These are phyloP conservation scores for Tubulanus polymorphus DNA, from an alignment of 2,888 invertebrate genomes.

Conservation along the genomic window DNA sequence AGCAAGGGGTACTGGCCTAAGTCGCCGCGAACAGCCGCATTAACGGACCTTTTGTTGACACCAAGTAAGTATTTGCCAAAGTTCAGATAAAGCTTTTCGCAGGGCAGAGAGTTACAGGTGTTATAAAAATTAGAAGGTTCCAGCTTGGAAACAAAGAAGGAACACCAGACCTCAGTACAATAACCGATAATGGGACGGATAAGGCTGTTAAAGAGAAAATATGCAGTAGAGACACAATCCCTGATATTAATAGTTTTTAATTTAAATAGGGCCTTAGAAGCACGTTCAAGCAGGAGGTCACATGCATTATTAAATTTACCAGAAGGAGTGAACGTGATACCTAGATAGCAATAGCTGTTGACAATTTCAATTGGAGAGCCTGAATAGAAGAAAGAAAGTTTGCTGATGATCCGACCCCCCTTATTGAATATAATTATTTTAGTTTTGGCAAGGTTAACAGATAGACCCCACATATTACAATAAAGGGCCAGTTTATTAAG, in stretches of 20 bases:
- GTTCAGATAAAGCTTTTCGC: background rate
- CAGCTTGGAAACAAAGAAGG: background rate
- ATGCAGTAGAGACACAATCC: too few relatives aligned
- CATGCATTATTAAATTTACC: background rate
- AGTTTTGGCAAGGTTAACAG: background rate
- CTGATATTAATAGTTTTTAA: background rate
- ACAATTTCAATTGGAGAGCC: background rate
- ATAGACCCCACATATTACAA: background rate
- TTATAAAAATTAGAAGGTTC: background rate
- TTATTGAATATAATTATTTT: background rate
- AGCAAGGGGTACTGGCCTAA: background rate
- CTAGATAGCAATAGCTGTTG: background rate
- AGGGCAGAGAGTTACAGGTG: too few relatives aligned
- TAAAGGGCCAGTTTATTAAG: background rate
- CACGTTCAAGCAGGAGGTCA: background rate
- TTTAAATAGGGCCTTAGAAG: slow-evolving; percentile 54
- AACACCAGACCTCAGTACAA: background rate
- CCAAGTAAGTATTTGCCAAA: background rate
- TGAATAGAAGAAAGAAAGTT: background rate
- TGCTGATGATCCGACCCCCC: background rate
- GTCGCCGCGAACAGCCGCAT: background rate
- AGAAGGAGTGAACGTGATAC: background rate
- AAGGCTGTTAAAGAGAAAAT: background rate
- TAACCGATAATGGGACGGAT: background rate
- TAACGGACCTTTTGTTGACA: background rate